Evolutionary conservation across 2,888 invertebrate species (phyloP), one percentile per base, ranked within the genome.

Genomic region (Seladonia tumulorum): DNA sequence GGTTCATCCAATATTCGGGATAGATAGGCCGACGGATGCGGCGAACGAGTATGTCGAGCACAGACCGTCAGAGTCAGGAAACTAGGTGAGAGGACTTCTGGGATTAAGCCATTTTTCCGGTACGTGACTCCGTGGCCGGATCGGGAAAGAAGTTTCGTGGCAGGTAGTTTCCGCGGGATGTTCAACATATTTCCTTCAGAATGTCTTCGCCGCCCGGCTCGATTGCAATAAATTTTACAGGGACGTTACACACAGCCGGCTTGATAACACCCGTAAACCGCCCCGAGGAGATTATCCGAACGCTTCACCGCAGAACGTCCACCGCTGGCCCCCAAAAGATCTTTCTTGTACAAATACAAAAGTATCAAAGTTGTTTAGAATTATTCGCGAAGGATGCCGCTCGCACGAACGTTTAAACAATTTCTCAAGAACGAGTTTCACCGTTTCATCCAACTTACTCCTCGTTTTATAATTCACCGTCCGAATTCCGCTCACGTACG

Each of bases 51-150:
- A 82, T 66, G 89, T 84, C 83, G 81, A 76, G 79, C 73, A 77
- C 77, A 76, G 70, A 39, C 81, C 81, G 85, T 87, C 84, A 83
- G 80, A 76, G 74, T 71, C 84, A 83, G 89, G 88, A 87, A 90
- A 90, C 82, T 89, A 82, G 85, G 86, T 88, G 86, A 88, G 87
- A 86, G 84, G 87, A 90, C 87, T 85, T 89, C 83, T 88, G 89
- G 91, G 91, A 90, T 90, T 90, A 90, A 90, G 91, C 87, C 87
- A 87, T 87, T 87, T 87, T 87, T 87, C 87, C 88, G 90, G 77
- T 90, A 89, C 89, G 89, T 89, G 89, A 89, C 87, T 82, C 72
- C 73, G 81, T 78, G 78, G 77, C 78, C 79, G 79, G 80, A 81
- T 86, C 83, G 80, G 73, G 82, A 87, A 84, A 83, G 87, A 83